A percentile compares a stretch with the other conserved stretches of the same genome.
Evolutionary conservation across 2,888 invertebrate species (phyloP).

Genomic region (Caenorhabditis doughertyi): DNA sequence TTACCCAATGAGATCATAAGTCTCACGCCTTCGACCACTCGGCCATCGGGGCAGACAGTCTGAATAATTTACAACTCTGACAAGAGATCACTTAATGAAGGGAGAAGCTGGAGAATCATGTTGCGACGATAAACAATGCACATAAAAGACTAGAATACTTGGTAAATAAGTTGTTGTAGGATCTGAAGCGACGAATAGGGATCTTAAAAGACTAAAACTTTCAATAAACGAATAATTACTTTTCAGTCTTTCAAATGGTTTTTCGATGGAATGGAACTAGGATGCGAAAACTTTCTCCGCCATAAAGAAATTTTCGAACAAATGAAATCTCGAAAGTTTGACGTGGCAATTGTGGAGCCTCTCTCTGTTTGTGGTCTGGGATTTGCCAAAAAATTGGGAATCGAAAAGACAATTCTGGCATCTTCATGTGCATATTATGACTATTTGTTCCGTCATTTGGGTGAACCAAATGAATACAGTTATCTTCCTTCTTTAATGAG

Average conservation of each 20-base stretch:
- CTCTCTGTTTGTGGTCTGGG: slow-evolving; percentile 48
- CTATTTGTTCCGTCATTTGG: slow-evolving; percentile 15
- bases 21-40: slow-evolving; percentile 62
- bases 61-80: slow-evolving; percentile 33
- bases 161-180: no score
- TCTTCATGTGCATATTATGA: slow-evolving; percentile 46
- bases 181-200: no score
- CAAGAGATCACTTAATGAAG: no score
- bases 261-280: slow-evolving; percentile 30
- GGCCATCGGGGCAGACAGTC: slow-evolving; percentile 55
- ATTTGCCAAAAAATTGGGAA: slow-evolving; percentile 38
- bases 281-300: slow-evolving; percentile 33
- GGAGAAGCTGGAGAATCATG: no score
- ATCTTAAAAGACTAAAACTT: no score
- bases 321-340: slow-evolving; percentile 43
- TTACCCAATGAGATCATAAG: slow-evolving; percentile 56
- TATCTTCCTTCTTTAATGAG: slow-evolving; percentile 33
- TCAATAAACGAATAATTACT: no score
- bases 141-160: no score
- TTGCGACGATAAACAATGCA: no score
- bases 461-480: slow-evolving; percentile 42
- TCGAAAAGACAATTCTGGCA: slow-evolving; percentile 48
- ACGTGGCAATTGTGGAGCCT: slow-evolving; percentile 60
- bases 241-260: slow-evolving; percentile 40
- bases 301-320: slow-evolving; percentile 10